These are phyloP conservation scores for Mamestra brassicae DNA, from an alignment of 2,888 invertebrate species.

Conservation along the genomic window DNA sequence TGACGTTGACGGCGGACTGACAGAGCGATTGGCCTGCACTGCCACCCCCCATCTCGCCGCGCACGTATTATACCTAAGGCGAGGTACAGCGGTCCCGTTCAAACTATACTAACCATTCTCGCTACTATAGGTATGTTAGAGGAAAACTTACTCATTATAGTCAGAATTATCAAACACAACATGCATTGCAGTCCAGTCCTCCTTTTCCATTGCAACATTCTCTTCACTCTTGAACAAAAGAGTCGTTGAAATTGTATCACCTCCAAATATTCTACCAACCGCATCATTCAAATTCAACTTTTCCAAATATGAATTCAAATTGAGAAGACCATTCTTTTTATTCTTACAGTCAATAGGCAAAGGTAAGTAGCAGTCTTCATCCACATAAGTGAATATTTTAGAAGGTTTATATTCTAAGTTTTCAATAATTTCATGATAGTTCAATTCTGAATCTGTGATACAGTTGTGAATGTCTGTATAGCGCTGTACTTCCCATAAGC, in stretches of 20 bases:
- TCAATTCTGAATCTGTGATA: slow-evolving; percentile 89
- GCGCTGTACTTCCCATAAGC: slow-evolving; percentile 90
- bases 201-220: slow-evolving; percentile 67
- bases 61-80: no score
- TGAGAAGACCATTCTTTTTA: slow-evolving; percentile 54
- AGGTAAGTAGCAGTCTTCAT: slow-evolving; percentile 90
- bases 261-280: slow-evolving; percentile 65
- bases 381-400: slow-evolving; percentile 90
- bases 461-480: slow-evolving; percentile 92
- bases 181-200: slow-evolving; percentile 85
- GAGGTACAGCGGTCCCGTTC: no score
- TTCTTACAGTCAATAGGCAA: slow-evolving; percentile 73
- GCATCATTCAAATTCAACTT: slow-evolving; percentile 72
- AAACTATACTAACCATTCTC: no score
- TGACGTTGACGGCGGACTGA: no score
- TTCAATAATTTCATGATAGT: slow-evolving; percentile 77
- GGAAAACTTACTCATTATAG: slow-evolving; percentile 81
- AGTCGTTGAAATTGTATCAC: slow-evolving; percentile 74
- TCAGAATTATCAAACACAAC: slow-evolving; percentile 83
- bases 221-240: slow-evolving; percentile 81
- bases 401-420: slow-evolving; percentile 76
- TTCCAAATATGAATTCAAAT: slow-evolving; percentile 74
- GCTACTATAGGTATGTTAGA: no score
- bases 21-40: no score
- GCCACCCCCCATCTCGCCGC: no score